Base-by-base conservation (phyloP, 2,797 vertebrate species). In the Crocidura indochinensis region DNA sequence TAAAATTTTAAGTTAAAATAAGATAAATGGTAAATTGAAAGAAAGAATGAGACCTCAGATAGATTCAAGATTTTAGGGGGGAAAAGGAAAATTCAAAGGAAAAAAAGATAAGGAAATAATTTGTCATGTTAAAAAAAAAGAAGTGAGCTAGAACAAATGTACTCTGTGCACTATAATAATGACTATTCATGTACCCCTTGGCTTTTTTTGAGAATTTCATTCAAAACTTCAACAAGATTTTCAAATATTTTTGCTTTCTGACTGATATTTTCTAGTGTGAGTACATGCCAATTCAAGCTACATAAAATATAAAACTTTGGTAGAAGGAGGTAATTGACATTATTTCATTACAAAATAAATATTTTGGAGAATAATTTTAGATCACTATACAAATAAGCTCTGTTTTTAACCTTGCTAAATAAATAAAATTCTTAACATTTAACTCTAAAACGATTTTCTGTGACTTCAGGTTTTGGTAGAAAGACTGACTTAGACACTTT, bases 361-460 rank as follows among this genome's bases (percentile, higher is more conserved):
- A 76, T 84, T 92, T 86, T 47, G 20, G 44, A 84, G 83, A 38
- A 73, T 31, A 71, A 83, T 75, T 88, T 88, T 67, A 76, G 91
- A 71, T 77, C 20, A 11, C 31, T 69, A 29, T 44, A 92, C 5
- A 86, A 82, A 53, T 68, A 79, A 71, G 15, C 71, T 78, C 51
- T 73, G 9, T 67, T 91, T 85, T 81, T 53, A 17, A 22, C 11
- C 29, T 49, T 71, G 85, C 62, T 68, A 69, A 62, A 72, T 47
- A 86, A 78, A 88, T 85, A 88, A 62, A 85, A 51, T 88, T 78
- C 27, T 51, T 82, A 74, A 82, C 2, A 73, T 74, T 81, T 64
- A 85, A 87, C 15, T 68, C 24, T 24, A 10, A 10, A 74, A 31
- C 20, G 0, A 92, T 78, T 88, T 90, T 87, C 68, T 64, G 26